A percentile compares a stretch with the other conserved stretches of the same genome.
Evolutionary conservation across 2,113 vertebrate species (phyloP).

Genomic region (Hemicordylus capensis): DNA sequence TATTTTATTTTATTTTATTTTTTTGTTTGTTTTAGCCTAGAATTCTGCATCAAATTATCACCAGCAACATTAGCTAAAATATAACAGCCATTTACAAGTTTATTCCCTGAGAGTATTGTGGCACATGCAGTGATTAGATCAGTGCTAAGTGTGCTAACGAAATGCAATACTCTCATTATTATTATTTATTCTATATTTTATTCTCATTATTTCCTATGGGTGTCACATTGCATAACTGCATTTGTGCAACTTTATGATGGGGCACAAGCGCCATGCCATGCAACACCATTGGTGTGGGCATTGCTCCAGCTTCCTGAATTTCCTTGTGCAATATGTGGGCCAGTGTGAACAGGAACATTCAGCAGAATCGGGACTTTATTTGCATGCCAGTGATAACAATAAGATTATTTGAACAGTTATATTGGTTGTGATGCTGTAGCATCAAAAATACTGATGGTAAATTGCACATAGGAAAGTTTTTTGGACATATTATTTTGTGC

Average conservation of each 20-base stretch:
- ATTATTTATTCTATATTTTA: no score
- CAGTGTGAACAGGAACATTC: no score
- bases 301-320: no score
- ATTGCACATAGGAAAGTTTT: constrained; percentile 5
- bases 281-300: no score
- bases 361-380: neutral
- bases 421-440: neutral
- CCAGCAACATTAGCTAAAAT: neutral
- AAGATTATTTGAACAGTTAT: neutral
- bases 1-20: no score
- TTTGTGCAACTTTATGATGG: no score
- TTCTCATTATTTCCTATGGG: no score
- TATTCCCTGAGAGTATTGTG: neutral
- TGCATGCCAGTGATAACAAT: neutral
- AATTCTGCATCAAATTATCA: neutral
- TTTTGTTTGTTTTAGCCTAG: neutral
- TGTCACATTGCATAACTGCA: no score
- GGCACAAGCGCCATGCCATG: no score
- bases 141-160: neutral
- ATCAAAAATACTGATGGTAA: neutral
- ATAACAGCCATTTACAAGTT: neutral
- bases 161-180: neutral
- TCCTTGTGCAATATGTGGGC: no score
- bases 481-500: neutral
- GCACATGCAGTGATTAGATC: constrained; percentile 2